Evolutionary conservation across 2,797 vertebrate species (phyloP).

Genomic region (Tadarida brasiliensis): DNA sequence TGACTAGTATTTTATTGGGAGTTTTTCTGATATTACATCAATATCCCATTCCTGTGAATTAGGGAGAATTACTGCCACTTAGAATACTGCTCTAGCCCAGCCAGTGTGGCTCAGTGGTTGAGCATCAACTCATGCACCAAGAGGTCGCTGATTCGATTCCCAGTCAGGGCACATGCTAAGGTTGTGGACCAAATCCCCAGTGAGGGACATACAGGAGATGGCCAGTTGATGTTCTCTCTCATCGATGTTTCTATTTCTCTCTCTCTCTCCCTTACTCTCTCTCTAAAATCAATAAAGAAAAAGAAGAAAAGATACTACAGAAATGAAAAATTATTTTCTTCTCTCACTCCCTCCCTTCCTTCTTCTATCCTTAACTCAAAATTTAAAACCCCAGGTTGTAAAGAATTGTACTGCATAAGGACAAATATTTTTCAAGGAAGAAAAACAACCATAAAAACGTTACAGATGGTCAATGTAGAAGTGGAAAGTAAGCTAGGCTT

Average conservation of each 20-base stretch:
- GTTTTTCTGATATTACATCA: neutral
- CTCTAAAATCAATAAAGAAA: neutral
- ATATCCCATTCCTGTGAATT: neutral
- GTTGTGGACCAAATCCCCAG: neutral
- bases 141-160: neutral
- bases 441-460: conserved; percentile 36
- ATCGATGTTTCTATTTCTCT: neutral
- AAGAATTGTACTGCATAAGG: conserved; percentile 20
- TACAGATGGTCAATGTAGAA: neutral
- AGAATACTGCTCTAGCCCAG: neutral
- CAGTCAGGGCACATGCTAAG: neutral
- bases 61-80: neutral
- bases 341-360: neutral
- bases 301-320: neutral
- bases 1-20: neutral
- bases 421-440: conserved; percentile 18
- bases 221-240: neutral
- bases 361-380: neutral
- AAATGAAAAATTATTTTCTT: neutral
- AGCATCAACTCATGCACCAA: neutral
- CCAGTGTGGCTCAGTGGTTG: neutral
- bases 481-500: conserved; percentile 24
- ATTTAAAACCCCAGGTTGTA: conserved; percentile 39
- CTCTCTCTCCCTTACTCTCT: too few relatives aligned
- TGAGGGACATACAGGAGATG: neutral